Evolutionary conservation across 2,888 invertebrate species (phyloP), one percentile per base, ranked within the genome.

Genomic region (Psylliodes chrysocephalus): DNA sequence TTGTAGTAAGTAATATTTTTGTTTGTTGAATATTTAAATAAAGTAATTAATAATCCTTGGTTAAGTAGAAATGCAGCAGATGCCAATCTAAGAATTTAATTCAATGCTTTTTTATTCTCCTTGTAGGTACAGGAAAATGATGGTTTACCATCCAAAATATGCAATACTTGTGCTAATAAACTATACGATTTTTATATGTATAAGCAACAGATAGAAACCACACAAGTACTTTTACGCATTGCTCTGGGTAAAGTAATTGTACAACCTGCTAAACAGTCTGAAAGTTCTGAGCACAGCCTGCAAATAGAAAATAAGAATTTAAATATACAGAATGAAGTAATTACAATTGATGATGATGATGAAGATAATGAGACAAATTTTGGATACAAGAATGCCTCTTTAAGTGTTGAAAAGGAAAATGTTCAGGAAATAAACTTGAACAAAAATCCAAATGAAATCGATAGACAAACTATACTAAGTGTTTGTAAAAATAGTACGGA

Each of bases 61-160:
- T n/a, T n/a, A n/a, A n/a, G n/a, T n/a, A n/a, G n/a, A n/a, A n/a
- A n/a, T n/a, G n/a, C n/a, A n/a, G n/a, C n/a, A n/a, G n/a, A n/a
- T n/a, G n/a, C n/a, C n/a, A n/a, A n/a, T n/a, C n/a, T n/a, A n/a
- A n/a, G n/a, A n/a, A n/a, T n/a, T n/a, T n/a, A n/a, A n/a, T n/a
- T n/a, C n/a, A n/a, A n/a, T n/a, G 25, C 7, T 25, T 25, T 10
- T 22, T 47, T 2, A 5, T 47, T 12, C 12, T 49, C 7, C 14
- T 49, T 49, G 28, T 17, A 49, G 49, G 14, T 49, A 6, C 15
- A 49, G 14, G 10, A 49, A 49, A 7, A 12, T 49, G 49, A 49
- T 10, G 15, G 15, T 15, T n/a, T 49, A 10, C 49, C 49, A 4
- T 15, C 25, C 28, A 49, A 49, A 17, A 49, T 49, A 10, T 49